These are phyloP conservation scores for Pelosia muscerda DNA, from an alignment of 2,888 invertebrate genomes.

Conservation along the genomic window DNA sequence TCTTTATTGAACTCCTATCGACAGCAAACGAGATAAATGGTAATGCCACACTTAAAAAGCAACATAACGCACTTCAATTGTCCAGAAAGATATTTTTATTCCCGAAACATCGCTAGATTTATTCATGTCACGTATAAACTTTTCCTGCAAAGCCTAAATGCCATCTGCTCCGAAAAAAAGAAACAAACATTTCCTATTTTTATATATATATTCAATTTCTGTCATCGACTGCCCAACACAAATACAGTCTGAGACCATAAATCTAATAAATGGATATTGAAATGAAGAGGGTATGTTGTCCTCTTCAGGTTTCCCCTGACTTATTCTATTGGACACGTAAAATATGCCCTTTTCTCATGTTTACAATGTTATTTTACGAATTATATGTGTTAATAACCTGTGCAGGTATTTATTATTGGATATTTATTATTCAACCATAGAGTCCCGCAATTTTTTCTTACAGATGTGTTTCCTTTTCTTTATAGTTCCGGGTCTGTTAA, in stretches of 20 bases:
- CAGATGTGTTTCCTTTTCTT: no score
- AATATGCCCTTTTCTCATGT: conserved; percentile 48
- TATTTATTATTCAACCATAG: not conserved
- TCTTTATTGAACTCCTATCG: conserved; percentile 14
- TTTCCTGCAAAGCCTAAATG: conserved; percentile 41
- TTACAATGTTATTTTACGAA: conserved; percentile 38
- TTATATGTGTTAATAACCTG: conserved; percentile 31
- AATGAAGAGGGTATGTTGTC: conserved; percentile 69
- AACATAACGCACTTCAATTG: conserved; percentile 35
- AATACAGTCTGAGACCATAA: conserved; percentile 63
- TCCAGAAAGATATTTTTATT: conserved; percentile 27
- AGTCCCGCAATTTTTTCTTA: no score
- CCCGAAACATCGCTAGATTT: conserved; percentile 35
- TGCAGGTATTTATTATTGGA: not conserved
- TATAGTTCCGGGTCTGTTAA: no score
- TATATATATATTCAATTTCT: conserved; percentile 64
- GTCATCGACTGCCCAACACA: conserved; percentile 60
- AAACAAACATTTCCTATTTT: conserved; percentile 39
- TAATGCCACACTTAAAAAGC: conserved; percentile 21
- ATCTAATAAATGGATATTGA: conserved; percentile 73
- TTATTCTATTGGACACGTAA: conserved; percentile 57
- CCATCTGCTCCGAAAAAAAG: conserved; percentile 46
- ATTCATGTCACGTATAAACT: conserved; percentile 48
- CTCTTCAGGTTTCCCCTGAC: conserved; percentile 55
- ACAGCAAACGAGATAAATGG: conserved; percentile 17